Evolutionary conservation across 2,113 vertebrate genomes (phyloP), one percentile per base, ranked within the genome.

Genomic region (Aegithalos caudatus): DNA sequence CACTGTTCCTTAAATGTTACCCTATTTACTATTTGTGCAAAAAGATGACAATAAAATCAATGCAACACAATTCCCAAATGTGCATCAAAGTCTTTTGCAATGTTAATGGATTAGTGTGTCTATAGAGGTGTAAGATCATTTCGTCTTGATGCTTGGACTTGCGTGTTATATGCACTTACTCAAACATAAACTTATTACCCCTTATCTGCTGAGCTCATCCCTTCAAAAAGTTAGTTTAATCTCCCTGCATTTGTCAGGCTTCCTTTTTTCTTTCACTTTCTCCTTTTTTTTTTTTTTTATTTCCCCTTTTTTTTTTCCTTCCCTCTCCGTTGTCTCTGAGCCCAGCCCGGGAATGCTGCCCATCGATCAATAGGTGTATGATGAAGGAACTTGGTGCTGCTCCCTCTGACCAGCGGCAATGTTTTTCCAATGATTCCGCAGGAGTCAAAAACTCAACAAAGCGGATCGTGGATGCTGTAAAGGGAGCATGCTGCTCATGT

Each of bases 381-480:
- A 97, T 95, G 94, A 96, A 98, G 94, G 96, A 90, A 96, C 97
- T 95, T 80, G 25, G 93, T 91, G 94, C 97, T 78, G 88, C 96
- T 96, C 93, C 97, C 97, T 92, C 64, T 96, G 98, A 95, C 97
- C 97, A 76, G 96, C 45, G 35, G 97, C 96, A 92, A 81, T 94
- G 97, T 98, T 97, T 97, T 95, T 65, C 72, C 97, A 95, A 79
- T 44, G 95, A 97, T 97, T 98, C 98, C 50, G 69, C 97, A 91
- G 96, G 98, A 98, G 98, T 98, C 97, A 97, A 95, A 98, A 98
- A 98, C 97, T 97, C 98, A 98, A 98, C 98, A 98, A 98, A 98
- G 98, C 98, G 91, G 92, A 94, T 97, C 95, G 67, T 72, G 65
- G 96, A 90, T 35, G 97, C 98, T 95, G 98, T 96, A 95, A 93